Base-by-base conservation (phyloP, 1,140 invertebrate genomes). In the Caenorhabditis briggsae region DNA sequence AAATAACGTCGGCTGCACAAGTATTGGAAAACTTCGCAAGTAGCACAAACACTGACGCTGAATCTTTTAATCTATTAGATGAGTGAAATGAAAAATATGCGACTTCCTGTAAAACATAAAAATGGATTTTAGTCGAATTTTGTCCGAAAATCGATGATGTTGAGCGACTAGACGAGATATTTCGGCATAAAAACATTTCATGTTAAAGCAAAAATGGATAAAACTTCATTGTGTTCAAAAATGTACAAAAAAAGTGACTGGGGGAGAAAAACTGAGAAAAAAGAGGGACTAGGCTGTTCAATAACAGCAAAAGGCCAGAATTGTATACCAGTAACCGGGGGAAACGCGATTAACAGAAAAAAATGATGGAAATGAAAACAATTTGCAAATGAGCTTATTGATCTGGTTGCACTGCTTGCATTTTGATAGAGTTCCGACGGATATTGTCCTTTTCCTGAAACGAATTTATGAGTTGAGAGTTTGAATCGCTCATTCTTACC, bases 401-500 rank as follows among this genome's bases (percentile, higher is more conserved):
- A 23, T 78, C 70, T 23, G 70, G 70, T 78, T 78, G 70, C 48
- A 78, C 70, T n/a, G 46, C 70, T 78, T 78, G 70, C 70, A 78
- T 50, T 78, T 78, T 78, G 11, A 78, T 78, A 0, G 70, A 78
- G 20, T 78, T 78, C 14, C 70, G 43, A 50, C 70, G 70, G 33
- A 50, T 48, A n/a, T 78, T 50, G 70, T 78, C 70, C 53, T 78
- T 78, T 23, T 50, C 70, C 70, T 78, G 70, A 20, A 78, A 78
- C 33, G 33, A 33, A 70, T 16, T 3, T 0, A 20, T 78, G 7
- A 20, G 8, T 25, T 20, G 56, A 61, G 18, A 0, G 11, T 25
- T 14, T 20, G 8, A 50, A 78, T 41, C 9, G 1, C n/a, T 41
- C 3, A 61, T n/a, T 41, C 55, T 50, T 48, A 53, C 78, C 18